Percentiles rank a stretch among this genome's conserved stretches.
Conservation (phyloP, 2,888 invertebrate genomes). For the Amphipoea oculea region DNA sequence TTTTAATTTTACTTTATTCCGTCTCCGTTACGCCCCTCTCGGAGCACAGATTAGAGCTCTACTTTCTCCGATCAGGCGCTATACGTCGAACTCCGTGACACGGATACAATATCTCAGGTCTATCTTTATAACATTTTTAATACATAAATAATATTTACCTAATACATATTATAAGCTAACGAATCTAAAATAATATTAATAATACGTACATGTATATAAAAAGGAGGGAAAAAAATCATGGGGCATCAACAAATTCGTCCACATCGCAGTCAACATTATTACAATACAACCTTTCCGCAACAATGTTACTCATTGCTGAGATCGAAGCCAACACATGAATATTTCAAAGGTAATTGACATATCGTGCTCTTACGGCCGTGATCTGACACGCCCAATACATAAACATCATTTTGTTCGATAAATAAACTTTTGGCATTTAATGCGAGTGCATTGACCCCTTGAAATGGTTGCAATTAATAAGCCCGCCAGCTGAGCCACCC, state of each 20-base stretch:
- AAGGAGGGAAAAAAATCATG: too few relatives aligned
- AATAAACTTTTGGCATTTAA: slow-evolving; percentile 12
- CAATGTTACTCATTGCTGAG: slow-evolving; percentile 3
- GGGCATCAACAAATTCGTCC: not conserved
- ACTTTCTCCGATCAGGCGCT: not conserved
- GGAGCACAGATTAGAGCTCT: not conserved
- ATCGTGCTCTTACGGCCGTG: slow-evolving; percentile 27
- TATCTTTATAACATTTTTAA: too few relatives aligned
- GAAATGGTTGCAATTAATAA: slow-evolving; percentile 37
- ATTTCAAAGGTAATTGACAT: slow-evolving; percentile 39
- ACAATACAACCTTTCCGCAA: not conserved
- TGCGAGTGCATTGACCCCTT: slow-evolving; percentile 24
- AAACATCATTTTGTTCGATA: not conserved
- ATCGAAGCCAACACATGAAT: slow-evolving; percentile 19
- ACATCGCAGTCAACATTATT: not conserved
- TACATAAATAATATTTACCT: too few relatives aligned
- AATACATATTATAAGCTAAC: too few relatives aligned
- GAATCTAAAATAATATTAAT: too few relatives aligned
- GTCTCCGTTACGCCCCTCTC: not conserved
- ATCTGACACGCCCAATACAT: slow-evolving; percentile 28
- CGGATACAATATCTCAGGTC: not conserved
- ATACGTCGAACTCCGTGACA: not conserved
- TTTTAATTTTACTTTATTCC: not conserved
- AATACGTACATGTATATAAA: too few relatives aligned
- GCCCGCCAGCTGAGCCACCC: slow-evolving; percentile 13